Percentiles rank a stretch among this genome's conserved stretches.
Evolutionary conservation across 92 coral and sea anemone species (phyloP).

Genomic region (Palythoa caribaeorum): DNA sequence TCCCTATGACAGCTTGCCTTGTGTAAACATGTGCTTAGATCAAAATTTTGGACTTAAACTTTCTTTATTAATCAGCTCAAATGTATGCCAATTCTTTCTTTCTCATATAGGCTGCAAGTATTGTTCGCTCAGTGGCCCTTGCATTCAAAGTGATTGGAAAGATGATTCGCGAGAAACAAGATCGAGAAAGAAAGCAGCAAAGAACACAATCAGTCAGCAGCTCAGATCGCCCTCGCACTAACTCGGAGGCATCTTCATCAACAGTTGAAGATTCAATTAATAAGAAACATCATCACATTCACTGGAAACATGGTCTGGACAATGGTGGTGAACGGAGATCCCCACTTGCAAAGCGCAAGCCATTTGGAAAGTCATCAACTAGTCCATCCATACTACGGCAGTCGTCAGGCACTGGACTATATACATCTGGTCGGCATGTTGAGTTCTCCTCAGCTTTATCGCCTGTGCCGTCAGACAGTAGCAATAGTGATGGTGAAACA

Average conservation of each 20-base stretch:
- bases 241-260: constrained; percentile 92
- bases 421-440: constrained; percentile 88
- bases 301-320: constrained; percentile 66
- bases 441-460: constrained; percentile 93
- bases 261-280: constrained; percentile 71
- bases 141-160: constrained; percentile 94
- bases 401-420: constrained; percentile 57
- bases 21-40: too few relatives aligned
- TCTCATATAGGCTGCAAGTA: constrained; percentile 86
- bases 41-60: not conserved
- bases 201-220: constrained; percentile 78
- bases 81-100: too few relatives aligned
- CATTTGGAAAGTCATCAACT: constrained; percentile 69
- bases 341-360: constrained; percentile 61
- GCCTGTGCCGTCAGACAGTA: constrained; percentile 96
- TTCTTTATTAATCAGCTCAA: too few relatives aligned
- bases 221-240: constrained; percentile 89
- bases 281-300: constrained; percentile 70
- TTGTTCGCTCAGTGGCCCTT: constrained; percentile 94
- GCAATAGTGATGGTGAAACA: constrained; percentile 72
- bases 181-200: constrained; percentile 71
- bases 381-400: constrained; percentile 85
- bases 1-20: too few relatives aligned
- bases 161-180: constrained; percentile 84
- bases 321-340: constrained; percentile 70